phyloP scores from a whole-genome alignment of 2,888 invertebrate species.

The Dolichopus griseipennis region DNA sequence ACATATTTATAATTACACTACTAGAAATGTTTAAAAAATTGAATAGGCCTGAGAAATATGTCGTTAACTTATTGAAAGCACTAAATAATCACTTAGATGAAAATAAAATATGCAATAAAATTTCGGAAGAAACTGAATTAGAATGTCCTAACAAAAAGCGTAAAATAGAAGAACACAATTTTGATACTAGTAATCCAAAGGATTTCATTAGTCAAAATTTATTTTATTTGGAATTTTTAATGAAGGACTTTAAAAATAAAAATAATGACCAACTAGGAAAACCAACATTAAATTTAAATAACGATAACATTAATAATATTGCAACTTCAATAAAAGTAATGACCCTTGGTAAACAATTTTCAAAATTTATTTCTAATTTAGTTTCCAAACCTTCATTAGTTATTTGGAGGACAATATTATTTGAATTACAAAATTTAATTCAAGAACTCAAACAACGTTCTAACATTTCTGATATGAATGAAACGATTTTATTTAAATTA shows the following conservation, averaged over 20 bases:
- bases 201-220: too few species aligned
- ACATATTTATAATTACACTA: slow-evolving; percentile 32
- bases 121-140: slow-evolving; percentile 21
- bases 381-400: slow-evolving; percentile 38
- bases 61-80: slow-evolving; percentile 32
- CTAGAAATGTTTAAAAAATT: slow-evolving; percentile 39
- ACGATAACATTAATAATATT: not conserved
- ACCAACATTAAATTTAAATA: slow-evolving; percentile 22
- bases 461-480: slow-evolving; percentile 19
- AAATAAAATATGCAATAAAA: slow-evolving; percentile 13
- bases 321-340: slow-evolving; percentile 12
- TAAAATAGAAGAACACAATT: slow-evolving; percentile 9
- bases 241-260: too few species aligned
- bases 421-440: slow-evolving; percentile 30
- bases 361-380: slow-evolving; percentile 32
- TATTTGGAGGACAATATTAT: slow-evolving; percentile 38
- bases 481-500: slow-evolving; percentile 32
- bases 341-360: slow-evolving; percentile 35
- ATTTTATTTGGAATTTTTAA: too few species aligned
- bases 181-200: too few species aligned
- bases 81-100: slow-evolving; percentile 30
- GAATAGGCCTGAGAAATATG: slow-evolving; percentile 36
- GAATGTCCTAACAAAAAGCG: slow-evolving; percentile 15
- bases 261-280: too few species aligned
- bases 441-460: slow-evolving; percentile 19